Evolutionary conservation across 2,797 vertebrate species (phyloP).

Genomic region (Crossoptilon crossoptilon): DNA sequence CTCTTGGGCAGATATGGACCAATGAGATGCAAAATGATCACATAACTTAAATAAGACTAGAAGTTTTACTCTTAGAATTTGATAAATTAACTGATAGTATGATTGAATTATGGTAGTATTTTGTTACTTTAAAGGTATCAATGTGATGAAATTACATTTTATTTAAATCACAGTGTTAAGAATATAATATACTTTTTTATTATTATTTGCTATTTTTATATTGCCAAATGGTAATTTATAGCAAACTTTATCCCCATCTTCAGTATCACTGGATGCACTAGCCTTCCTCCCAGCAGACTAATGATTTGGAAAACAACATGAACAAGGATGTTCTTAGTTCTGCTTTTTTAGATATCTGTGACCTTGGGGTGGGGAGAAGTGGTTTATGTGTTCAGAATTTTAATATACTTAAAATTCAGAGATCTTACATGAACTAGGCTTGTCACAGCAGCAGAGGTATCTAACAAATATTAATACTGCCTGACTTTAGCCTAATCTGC

Average conservation of each 20-base stretch:
- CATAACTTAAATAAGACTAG: background rate
- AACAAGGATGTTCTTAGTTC: background rate
- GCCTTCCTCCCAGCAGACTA: background rate
- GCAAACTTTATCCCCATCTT: background rate
- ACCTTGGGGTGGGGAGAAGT: background rate
- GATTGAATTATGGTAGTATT: background rate
- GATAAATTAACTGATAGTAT: background rate
- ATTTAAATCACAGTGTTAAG: background rate
- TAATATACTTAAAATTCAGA: background rate
- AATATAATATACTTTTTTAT: background rate
- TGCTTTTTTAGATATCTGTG: background rate
- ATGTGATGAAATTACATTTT: background rate
- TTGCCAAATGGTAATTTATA: background rate
- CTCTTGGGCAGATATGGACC: background rate
- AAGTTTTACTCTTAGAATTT: background rate
- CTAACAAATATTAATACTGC: background rate
- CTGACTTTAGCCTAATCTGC: background rate
- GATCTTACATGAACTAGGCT: background rate
- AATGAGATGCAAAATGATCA: constrained; percentile 1
- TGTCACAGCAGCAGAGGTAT: background rate
- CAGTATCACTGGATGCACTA: background rate
- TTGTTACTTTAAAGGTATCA: background rate
- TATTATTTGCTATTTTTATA: background rate
- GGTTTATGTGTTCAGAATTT: background rate
- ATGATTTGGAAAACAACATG: background rate